Conservation (phyloP, 2,888 invertebrate species). For the Dolichomitus sp. region DNA sequence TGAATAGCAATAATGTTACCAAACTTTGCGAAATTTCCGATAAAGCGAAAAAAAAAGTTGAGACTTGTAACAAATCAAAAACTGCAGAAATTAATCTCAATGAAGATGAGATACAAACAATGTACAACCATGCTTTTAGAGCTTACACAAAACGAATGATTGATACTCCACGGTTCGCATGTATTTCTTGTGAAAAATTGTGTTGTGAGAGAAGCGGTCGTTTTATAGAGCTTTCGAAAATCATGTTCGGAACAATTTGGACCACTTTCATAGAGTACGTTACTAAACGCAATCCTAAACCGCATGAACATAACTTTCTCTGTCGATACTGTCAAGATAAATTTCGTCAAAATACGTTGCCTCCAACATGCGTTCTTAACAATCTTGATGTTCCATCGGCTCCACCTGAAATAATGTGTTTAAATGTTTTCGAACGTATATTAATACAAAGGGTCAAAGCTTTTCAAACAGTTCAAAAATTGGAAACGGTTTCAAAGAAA, state of each 20-base stretch:
- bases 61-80: constrained; percentile 12
- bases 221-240: constrained; percentile 17
- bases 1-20: not conserved
- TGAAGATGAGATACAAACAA: constrained; percentile 51
- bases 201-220: constrained; percentile 47
- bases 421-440: constrained; percentile 74
- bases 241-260: constrained; percentile 10
- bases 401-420: constrained; percentile 64
- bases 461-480: constrained; percentile 77
- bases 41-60: constrained; percentile 34
- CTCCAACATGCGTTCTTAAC: constrained; percentile 74
- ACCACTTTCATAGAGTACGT: not conserved
- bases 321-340: no score
- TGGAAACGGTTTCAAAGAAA: constrained; percentile 78
- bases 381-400: constrained; percentile 61
- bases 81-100: constrained; percentile 41
- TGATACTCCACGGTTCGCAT: constrained; percentile 62
- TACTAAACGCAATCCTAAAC: not conserved
- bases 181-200: constrained; percentile 67
- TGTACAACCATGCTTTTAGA: constrained; percentile 41
- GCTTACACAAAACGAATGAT: constrained; percentile 51
- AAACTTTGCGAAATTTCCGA: constrained; percentile 11
- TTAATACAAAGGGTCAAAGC: constrained; percentile 79
- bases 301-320: constrained; percentile 62
- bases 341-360: constrained; percentile 69